Base-by-base conservation (phyloP, 2,113 vertebrate genomes). In the Erpornis zantholeuca region DNA sequence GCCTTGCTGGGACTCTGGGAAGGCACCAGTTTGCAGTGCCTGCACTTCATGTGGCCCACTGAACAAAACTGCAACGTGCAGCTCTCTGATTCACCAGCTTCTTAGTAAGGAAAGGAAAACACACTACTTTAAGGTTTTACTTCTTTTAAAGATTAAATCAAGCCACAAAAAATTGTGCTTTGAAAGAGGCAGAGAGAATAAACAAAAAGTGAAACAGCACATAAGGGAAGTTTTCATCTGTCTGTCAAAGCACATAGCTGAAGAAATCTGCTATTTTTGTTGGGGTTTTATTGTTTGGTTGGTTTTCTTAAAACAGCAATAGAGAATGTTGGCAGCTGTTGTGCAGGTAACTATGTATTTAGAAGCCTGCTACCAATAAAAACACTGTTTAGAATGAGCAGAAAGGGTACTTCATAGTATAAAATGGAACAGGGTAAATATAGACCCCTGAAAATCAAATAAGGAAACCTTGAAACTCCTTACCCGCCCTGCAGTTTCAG, bases 371-470 rank as follows among this genome's bases (percentile, higher is more conserved):
- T 71, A 83, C 76, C 76, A 88, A 93, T 86, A 86, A 96, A 93
- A 71, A 91, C 31, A 44, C 33, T 81, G 63, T 88, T 90, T 64
- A 56, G 38, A 78, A 40, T 33, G 40, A 83, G 64, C 69, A 93
- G 76, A 96, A 95, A 95, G 92, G 38, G 52, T 77, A 63, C 75
- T 86, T 85, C 72, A 78, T 76, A 75, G 76, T 64, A 77, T 94
- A 94, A 94, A 88, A 85, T 1, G 6, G 27, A 79, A 61, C 33
- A 86, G 57, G 36, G 90, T 96, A 95, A 96, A 96, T 93, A 96
- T 10, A 94, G 69, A 86, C 82, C 76, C 82, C 72, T 81, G 90
- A 96, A 97, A 96, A 97, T 90, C 85, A 97, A 93, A 94, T 90
- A 96, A 94, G 52, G 45, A 90, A 94, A 90, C 94, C 79, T 86